Base-by-base conservation (phyloP, 2,797 vertebrate genomes). In the Apogon hyalosoma region DNA sequence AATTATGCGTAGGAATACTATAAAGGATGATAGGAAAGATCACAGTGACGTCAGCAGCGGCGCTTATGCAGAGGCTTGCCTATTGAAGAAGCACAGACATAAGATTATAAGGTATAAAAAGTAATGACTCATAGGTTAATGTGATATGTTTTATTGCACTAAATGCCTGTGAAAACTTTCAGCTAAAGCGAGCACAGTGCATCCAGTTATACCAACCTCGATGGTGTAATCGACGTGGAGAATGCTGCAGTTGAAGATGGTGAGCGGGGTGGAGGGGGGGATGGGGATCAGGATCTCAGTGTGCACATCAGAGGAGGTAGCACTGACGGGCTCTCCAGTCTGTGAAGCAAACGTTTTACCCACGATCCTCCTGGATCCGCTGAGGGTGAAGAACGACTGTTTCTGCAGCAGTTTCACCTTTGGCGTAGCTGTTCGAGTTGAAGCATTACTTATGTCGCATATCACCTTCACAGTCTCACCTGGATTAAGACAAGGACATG, bases 161-260 rank as follows among this genome's bases (percentile, higher is more conserved):
- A 28, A 28, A 28, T 28, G 24, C 21, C 21, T 24, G 4, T 24
- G 21, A 24, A 24, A 24, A 2, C 6, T 1, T 28, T 28, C 24
- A 28, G 24, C 24, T 28, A 5, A 28, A 28, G 24, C 5, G 24
- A 28, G 24, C 24, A 5, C 24, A 3, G 24, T 28, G 24, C 24
- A 28, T 28, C 6, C 24, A 28, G 24, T 28, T 56, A 19, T 57
- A 80, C 85, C 47, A 62, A 92, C 90, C 85, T 84, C 28, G 42
- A 90, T 40, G 0, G 41, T 1, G 72, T 91, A 86, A 0, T 78
- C n/a, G 1, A 90, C 65, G 0, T 56, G 59, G 7, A 91, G 9
- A 69, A 91, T 66, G 50, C 47, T 63, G 75, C 90, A 91, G 76
- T 90, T 90, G 1, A 82, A 68, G 69, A 91, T 76, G 69, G 75